Percentiles rank a stretch among this genome's conserved stretches.
Evolutionary conservation across 2,113 vertebrate genomes (phyloP).

Genomic region (Cinclus cinclus): DNA sequence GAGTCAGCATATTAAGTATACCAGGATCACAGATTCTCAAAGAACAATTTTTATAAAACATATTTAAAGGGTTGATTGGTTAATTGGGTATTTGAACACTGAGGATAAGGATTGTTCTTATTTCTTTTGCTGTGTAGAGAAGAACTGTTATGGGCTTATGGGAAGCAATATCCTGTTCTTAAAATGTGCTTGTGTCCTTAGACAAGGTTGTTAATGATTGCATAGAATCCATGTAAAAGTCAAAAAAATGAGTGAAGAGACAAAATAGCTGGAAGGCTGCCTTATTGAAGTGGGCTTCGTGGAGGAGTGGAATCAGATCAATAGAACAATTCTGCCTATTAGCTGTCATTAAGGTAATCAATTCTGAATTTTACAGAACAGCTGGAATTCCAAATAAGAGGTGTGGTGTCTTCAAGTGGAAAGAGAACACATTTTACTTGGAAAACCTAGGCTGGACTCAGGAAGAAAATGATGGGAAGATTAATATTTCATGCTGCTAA

Average conservation of each 20-base stretch:
- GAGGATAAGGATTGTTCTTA: neutral
- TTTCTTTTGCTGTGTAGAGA: neutral
- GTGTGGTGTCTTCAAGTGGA: neutral
- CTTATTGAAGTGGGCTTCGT: neutral
- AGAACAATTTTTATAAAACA: neutral
- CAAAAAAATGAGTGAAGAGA: neutral
- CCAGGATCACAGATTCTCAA: neutral
- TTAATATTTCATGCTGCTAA: neutral
- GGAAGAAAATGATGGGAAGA: neutral
- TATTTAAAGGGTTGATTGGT: neutral
- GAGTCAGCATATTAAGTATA: constrained; percentile 30
- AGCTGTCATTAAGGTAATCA: constrained; percentile 18
- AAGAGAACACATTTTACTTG: neutral
- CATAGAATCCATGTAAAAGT: neutral
- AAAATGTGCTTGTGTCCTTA: neutral
- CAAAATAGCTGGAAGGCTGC: neutral
- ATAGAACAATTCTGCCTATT: constrained; percentile 18
- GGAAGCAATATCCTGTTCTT: neutral
- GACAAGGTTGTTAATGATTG: neutral
- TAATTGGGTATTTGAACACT: constrained; percentile 21
- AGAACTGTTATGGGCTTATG: neutral
- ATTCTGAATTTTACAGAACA: constrained; percentile 39
- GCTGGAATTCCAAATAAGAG: neutral
- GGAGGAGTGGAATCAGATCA: neutral
- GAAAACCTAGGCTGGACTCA: neutral